Evolutionary conservation across 1,140 invertebrate species (phyloP).

Genomic region (Adoxophyes honmai): DNA sequence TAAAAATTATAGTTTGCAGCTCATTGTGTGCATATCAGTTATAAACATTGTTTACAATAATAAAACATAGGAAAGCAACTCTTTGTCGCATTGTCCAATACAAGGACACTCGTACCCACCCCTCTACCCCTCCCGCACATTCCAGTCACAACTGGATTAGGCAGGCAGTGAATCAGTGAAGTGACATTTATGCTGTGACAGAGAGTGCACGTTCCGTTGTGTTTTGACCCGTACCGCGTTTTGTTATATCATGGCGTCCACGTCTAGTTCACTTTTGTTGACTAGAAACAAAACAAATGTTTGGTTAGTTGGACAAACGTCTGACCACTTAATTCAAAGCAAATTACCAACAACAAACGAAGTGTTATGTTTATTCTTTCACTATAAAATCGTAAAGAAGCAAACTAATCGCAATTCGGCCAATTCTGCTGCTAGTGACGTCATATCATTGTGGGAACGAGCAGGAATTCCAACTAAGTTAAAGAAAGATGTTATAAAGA

Average conservation of each 20-base stretch:
- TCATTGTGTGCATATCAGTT: background rate
- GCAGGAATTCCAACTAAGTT: slow-evolving; percentile 25
- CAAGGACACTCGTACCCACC: too few species aligned
- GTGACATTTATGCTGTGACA: too few species aligned
- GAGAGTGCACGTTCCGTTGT: too few species aligned
- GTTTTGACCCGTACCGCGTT: too few species aligned
- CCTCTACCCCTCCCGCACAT: too few species aligned
- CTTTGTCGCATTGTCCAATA: too few species aligned
- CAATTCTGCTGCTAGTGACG: slow-evolving; percentile 25
- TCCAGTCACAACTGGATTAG: too few species aligned
- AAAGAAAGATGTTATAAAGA: slow-evolving; percentile 31
- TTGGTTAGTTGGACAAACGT: slow-evolving; percentile 15
- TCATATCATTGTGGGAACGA: slow-evolving; percentile 31
- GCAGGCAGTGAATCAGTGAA: too few species aligned
- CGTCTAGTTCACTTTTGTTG: too few species aligned
- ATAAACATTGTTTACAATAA: too few species aligned
- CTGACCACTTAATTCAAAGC: slow-evolving; percentile 12
- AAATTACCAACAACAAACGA: slow-evolving; percentile 15
- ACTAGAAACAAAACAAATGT: slow-evolving; percentile 18
- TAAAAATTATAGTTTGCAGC: background rate
- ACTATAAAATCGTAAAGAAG: slow-evolving; percentile 28
- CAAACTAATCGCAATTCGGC: slow-evolving; percentile 25
- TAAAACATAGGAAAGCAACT: too few species aligned
- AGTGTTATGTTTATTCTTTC: slow-evolving; percentile 23
- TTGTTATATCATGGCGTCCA: too few species aligned